Evolutionary conservation across 2,888 invertebrate species (phyloP).

Genomic region (Corythucha ciliata): DNA sequence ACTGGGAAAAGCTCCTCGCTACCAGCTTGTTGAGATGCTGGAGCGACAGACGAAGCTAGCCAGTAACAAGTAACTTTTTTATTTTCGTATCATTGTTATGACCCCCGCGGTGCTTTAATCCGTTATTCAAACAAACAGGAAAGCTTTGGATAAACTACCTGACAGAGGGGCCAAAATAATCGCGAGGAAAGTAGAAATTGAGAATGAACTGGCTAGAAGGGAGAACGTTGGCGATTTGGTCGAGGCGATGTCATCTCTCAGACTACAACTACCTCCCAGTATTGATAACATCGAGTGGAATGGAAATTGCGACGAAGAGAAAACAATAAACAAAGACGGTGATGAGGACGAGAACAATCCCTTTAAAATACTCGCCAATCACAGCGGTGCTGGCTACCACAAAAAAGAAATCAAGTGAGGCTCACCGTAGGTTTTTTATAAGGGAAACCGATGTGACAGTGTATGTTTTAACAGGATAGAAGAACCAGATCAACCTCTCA

Average conservation of each 20-base stretch:
- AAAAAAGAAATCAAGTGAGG: constrained; percentile 31
- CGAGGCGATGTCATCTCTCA: constrained; percentile 46
- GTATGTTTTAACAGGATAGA: constrained; percentile 28
- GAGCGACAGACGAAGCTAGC: constrained; percentile 50
- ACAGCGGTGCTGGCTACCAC: constrained; percentile 39
- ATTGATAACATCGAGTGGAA: constrained; percentile 53
- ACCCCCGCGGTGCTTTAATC: neutral
- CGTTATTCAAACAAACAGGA: constrained; percentile 37
- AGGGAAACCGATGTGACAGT: neutral
- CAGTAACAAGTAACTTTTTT: constrained; percentile 40
- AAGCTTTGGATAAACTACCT: constrained; percentile 48
- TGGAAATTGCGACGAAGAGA: constrained; percentile 41
- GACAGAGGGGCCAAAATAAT: constrained; percentile 53
- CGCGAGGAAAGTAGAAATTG: constrained; percentile 45
- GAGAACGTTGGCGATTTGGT: constrained; percentile 48
- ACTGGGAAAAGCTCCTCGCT: constrained; percentile 9
- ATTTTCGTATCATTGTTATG: too few relatives aligned
- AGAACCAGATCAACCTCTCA: constrained; percentile 43
- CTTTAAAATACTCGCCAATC: constrained; percentile 49
- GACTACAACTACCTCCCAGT: constrained; percentile 45
- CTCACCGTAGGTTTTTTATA: neutral
- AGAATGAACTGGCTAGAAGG: constrained; percentile 44
- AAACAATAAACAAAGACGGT: constrained; percentile 39
- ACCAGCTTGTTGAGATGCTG: constrained; percentile 38
- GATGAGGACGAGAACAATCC: constrained; percentile 51